Evolutionary conservation across 2,113 vertebrate species (phyloP), one percentile per base, ranked within the genome.

Genomic region (Toxostoma redivivum): DNA sequence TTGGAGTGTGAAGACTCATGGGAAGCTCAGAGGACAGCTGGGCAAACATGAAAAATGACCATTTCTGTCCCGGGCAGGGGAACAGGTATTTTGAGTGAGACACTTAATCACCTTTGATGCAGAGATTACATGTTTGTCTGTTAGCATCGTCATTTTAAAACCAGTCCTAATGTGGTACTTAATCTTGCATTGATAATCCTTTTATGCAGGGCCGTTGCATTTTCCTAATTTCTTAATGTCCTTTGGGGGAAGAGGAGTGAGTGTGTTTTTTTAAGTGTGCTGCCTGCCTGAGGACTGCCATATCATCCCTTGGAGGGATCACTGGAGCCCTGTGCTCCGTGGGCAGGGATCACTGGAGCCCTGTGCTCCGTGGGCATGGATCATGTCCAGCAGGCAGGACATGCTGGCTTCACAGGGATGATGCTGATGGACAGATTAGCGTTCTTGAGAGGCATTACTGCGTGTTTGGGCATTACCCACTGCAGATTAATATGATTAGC

Each of bases 181-280:
- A 58, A 83, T 88, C 64, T 88, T 60, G 23, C 53, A 62, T 90
- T 81, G 86, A 33, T 85, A 90, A 93, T 95, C 72, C 47, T 80
- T 76, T 94, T 78, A 60, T 48, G 20, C 35, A 51, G n/a, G 37
- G 6, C 35, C 23, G 13, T 53, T 67, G 20, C 50, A 56, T 73
- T 93, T 86, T 38, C 2, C 3, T 62, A 25, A 33, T 74, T 84
- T 83, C 95, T 70, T 37, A 33, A 74, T 60, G 31, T 38, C 30
- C 21, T 69, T 62, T 35, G 7, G 30, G 27, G 44, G 24, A 47
- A 35, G 33, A 90, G 44, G 53, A 83, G 25, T 51, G 48, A 83
- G 23, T 37, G 35, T 57, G 22, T 24, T 45, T 38, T 77, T 66
- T n/a, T 11, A n/a, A 88, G 33, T 51, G 35, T 15, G 16, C 23